Base-by-base conservation (phyloP, 2,113 vertebrate genomes). In the Cricetomys ansorgei region DNA sequence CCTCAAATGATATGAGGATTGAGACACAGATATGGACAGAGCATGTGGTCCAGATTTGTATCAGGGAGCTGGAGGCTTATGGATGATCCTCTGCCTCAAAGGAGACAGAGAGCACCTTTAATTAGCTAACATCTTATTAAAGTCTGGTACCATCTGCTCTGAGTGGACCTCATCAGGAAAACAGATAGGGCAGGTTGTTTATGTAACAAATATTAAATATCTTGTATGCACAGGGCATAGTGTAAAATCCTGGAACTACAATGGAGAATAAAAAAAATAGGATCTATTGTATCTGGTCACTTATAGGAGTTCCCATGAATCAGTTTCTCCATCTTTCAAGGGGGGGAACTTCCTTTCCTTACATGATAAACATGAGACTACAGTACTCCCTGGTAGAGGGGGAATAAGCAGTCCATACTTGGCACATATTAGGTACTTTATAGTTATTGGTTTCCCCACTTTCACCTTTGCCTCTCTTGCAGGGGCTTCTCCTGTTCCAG, bases 31-130 rank as follows among this genome's bases (percentile, higher is more conserved):
- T 50, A 50, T 81, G 92, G 50, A 53, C 16, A 0, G 67, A 69
- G 62, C 96, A 89, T 83, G 76, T 94, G 94, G 95, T 80, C 57
- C 79, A 84, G 96, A 94, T 96, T 59, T 72, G 19, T 95, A 95
- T 96, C 96, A 88, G 92, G 45, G 90, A 89, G 43, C 64, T 45
- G 45, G 92, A 93, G 88, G 90, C 92, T 97, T 93, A 75, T 12
- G 57, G 64, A 45, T 97, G 94, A 97, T 96, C 88, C 92, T 80
- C 50, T 43, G 92, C 34, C 88, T 97, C 69, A 90, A 83, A 95
- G 88, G 90, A 96, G 64, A 75, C 55, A 86, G 92, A 88, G 37
- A 83, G 11, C n/a, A 53, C 73, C 72, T 79, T 89, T 93, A 50
- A 70, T 93, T 77, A 94, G 70, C 73, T 81, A 53, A 86, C 80